Evolutionary conservation across 1,140 invertebrate genomes (phyloP), one percentile per base, ranked within the genome.

Genomic region (Drosophila bocqueti): DNA sequence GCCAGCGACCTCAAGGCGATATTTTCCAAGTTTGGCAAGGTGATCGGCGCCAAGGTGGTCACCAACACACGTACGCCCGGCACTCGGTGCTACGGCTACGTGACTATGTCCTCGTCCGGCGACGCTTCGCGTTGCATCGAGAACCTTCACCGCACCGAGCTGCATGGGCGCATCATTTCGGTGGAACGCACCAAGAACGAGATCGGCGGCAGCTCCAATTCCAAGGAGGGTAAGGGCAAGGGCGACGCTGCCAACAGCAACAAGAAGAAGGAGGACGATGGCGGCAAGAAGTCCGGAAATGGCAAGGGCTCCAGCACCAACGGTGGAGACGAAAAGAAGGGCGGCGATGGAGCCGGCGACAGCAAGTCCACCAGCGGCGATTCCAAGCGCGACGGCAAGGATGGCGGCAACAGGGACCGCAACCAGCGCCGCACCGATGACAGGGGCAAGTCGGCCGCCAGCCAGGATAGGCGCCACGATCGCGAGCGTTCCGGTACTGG

Each of bases 31-130:
- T 96, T 97, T 94, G 98, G 98, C 80, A 99, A 99, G 95, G 98
- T 99, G 6, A 96, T 98, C 87, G 97, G 97, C 59, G 98, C 98
- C 0, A 99, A 99, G 94, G 97, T 99, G n/a, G 98, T 99, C 0
- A 98, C 98, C 2, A 99, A 98, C 93, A 97, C 98, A 2, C 95
- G 96, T 60, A 97, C 96, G 31, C 97, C 98, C 3, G 97, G 97
- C 24, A 96, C 97, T 21, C 95, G 97, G 58, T 99, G 98, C 93
- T 99, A 98, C 93, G 98, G 98, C 36, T 98, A 98, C 93, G 97
- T 99, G 4, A 98, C 97, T 0, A 98, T 99, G 97, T 96, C 96
- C 2, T 96, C 96, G 24, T 95, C 96, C 42, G 96, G 97, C 69
- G 98, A 99, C 93, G 97, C 98, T 8, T 95, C 96, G 21, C 96